Evolutionary conservation across 2,113 vertebrate genomes (phyloP).

Genomic region (Hypocryptadius cinnamomeus): DNA sequence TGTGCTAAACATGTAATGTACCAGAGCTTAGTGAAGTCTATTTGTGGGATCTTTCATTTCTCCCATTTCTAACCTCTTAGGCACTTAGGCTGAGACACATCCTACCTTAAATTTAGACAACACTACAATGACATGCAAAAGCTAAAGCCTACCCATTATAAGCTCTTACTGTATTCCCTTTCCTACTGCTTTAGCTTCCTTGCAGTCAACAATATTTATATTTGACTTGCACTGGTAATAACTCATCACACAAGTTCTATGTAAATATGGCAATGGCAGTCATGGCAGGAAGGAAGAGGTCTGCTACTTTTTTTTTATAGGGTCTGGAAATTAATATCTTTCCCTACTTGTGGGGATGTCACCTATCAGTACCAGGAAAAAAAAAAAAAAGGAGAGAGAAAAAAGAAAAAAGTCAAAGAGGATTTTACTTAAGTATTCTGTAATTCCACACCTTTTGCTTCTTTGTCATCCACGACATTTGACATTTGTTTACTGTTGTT

Average conservation of each 20-base stretch:
- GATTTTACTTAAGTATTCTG: background rate
- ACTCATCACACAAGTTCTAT: background rate
- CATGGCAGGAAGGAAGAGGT: background rate
- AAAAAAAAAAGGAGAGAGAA: background rate
- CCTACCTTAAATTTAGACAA: background rate
- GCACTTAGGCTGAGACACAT: background rate
- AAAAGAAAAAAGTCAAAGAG: background rate
- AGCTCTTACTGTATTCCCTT: background rate
- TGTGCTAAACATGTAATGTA: background rate
- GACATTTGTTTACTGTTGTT: background rate
- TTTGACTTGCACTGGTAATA: background rate
- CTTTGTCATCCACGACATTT: background rate
- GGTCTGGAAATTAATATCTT: background rate
- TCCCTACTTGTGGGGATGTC: background rate
- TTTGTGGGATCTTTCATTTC: background rate
- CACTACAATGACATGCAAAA: background rate
- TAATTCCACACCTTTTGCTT: background rate
- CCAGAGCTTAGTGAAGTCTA: background rate
- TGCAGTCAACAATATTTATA: background rate
- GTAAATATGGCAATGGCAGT: background rate
- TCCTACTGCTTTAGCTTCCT: background rate
- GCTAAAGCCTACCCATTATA: background rate
- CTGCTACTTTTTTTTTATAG: background rate
- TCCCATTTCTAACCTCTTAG: background rate
- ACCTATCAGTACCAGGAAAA: background rate